Evolutionary conservation across 1,140 invertebrate species (phyloP).

Genomic region (Scaptomyza graminum): DNA sequence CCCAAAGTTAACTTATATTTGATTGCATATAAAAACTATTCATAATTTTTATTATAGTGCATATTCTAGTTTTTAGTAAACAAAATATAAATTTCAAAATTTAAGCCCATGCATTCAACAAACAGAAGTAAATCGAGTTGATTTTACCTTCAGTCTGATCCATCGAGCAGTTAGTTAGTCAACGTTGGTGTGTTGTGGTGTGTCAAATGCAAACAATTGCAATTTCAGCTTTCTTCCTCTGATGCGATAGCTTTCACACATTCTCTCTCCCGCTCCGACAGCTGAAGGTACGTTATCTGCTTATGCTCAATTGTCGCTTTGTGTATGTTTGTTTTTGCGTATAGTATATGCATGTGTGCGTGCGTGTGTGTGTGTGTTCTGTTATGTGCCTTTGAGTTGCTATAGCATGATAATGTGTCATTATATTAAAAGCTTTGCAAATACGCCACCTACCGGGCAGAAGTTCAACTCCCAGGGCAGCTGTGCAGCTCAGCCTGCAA

Average conservation of each 20-base stretch:
- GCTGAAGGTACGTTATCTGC: constrained; percentile 22
- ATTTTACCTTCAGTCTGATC: neutral
- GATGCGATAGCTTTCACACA: neutral
- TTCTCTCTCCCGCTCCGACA: constrained; percentile 1
- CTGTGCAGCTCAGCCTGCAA: constrained; percentile 40
- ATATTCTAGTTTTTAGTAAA: too few relatives aligned
- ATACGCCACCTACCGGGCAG: constrained; percentile 61
- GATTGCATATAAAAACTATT: too few relatives aligned
- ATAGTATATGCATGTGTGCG: constrained; percentile 8
- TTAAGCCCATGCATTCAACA: neutral
- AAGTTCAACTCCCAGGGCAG: constrained; percentile 42
- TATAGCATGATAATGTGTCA: constrained; percentile 70
- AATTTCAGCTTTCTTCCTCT: neutral
- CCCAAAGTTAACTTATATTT: too few relatives aligned
- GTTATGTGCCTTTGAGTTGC: constrained; percentile 54
- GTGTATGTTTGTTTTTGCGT: neutral
- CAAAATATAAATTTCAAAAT: neutral
- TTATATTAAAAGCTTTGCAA: constrained; percentile 80
- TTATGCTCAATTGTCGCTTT: constrained; percentile 24
- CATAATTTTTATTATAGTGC: too few relatives aligned
- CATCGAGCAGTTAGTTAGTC: neutral
- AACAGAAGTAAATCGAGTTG: neutral
- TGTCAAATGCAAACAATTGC: constrained; percentile 25
- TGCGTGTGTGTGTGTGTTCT: constrained; percentile 22
- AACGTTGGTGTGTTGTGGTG: too few relatives aligned